A percentile compares a stretch with the other conserved stretches of the same genome.
Evolutionary conservation across 2,113 vertebrate genomes (phyloP).

Genomic region (Limanda limanda): DNA sequence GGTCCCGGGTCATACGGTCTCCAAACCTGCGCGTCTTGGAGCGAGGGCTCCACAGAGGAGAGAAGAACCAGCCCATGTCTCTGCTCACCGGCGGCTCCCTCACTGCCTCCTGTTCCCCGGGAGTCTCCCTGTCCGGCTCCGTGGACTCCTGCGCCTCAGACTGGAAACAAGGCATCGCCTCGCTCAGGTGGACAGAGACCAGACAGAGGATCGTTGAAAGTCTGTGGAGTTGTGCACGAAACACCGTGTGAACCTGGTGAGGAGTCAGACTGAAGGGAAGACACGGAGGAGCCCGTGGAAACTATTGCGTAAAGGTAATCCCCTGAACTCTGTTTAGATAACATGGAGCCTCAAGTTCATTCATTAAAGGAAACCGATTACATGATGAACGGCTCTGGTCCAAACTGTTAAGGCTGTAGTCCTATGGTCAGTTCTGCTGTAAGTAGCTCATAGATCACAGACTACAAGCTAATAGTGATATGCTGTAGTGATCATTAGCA

Average conservation of each 20-base stretch:
- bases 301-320: conserved; percentile 65
- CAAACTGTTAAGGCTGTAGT: neutral
- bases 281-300: conserved; percentile 9
- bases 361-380: conserved; percentile 21
- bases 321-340: conserved; percentile 32
- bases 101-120: conserved; percentile 3
- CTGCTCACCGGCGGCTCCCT: neutral
- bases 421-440: neutral
- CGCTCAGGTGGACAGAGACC: conserved; percentile 12
- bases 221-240: neutral
- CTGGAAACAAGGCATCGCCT: conserved; percentile 59
- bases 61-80: conserved; percentile 62
- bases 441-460: neutral
- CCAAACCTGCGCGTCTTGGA: conserved; percentile 45
- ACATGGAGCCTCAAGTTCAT: conserved; percentile 14
- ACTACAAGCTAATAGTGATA: too few species aligned
- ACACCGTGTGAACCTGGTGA: neutral
- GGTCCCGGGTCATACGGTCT: conserved; percentile 29
- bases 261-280: neutral
- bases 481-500: too few species aligned
- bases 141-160: conserved; percentile 8
- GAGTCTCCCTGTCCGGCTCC: conserved; percentile 20
- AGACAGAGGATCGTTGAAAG: neutral
- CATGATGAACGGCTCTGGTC: conserved; percentile 7
- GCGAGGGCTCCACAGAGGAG: conserved; percentile 64